A percentile compares a stretch with the other conserved stretches of the same genome.
Conservation (phyloP, 2,888 invertebrate species). For the Sesia apiformis region DNA sequence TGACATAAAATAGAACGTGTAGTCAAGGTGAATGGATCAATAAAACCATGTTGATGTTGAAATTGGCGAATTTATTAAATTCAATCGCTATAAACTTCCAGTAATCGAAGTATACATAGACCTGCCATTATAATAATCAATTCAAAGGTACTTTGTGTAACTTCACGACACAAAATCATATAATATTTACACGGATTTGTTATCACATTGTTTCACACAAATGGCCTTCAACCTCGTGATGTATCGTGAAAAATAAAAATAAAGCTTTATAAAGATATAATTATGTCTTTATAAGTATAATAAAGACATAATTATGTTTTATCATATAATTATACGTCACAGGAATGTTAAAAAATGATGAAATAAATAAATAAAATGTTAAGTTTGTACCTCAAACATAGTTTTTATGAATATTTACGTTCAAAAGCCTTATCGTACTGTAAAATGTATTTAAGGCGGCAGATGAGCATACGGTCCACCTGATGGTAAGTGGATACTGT, state of each 20-base stretch:
- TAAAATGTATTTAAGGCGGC: conserved; percentile 7
- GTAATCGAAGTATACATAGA: conserved; percentile 63
- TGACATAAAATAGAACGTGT: too few relatives aligned
- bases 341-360: conserved; percentile 35
- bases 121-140: conserved; percentile 21
- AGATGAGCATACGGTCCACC: too few relatives aligned
- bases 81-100: conserved; percentile 68
- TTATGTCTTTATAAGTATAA: conserved; percentile 3
- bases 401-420: too few relatives aligned
- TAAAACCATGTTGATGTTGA: conserved; percentile 9
- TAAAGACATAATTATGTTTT: background rate
- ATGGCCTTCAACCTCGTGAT: conserved; percentile 4
- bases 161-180: conserved; percentile 40
- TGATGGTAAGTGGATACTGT: too few relatives aligned
- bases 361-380: conserved; percentile 9
- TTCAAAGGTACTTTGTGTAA: conserved; percentile 52
- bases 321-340: conserved; percentile 12
- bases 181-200: conserved; percentile 33
- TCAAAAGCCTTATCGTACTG: conserved; percentile 6
- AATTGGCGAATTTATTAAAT: conserved; percentile 72
- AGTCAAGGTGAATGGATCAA: background rate
- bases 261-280: too few relatives aligned
- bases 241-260: background rate
- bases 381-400: background rate
- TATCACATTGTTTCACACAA: conserved; percentile 45